Percentiles rank a stretch among this genome's conserved stretches.
These are phyloP conservation scores for Aradophagus sp. DNA, from an alignment of 1,140 invertebrate genomes.

Conservation along the genomic window DNA sequence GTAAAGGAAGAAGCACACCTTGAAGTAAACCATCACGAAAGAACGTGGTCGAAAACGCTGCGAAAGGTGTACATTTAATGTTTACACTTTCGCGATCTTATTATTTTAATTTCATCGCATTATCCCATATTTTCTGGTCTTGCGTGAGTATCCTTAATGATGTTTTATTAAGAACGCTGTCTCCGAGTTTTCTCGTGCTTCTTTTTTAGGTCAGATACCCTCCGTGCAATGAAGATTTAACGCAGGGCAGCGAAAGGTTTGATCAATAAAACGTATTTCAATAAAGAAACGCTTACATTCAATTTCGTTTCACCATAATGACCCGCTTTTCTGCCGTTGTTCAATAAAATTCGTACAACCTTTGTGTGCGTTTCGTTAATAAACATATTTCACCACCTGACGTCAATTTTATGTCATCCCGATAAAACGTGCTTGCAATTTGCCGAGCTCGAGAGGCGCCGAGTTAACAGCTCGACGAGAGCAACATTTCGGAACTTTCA, in stretches of 20 bases:
- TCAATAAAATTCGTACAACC: neutral
- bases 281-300: constrained; percentile 6
- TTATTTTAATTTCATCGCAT: too few species aligned
- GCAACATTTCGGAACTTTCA: too few species aligned
- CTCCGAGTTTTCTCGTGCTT: constrained; percentile 1
- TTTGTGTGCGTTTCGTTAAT: neutral
- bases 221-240: constrained; percentile 12
- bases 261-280: constrained; percentile 15
- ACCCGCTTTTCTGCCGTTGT: neutral
- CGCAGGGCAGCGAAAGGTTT: constrained; percentile 3
- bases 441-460: too few species aligned
- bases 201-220: constrained; percentile 16
- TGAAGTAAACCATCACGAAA: too few species aligned
- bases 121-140: too few species aligned
- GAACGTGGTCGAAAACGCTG: too few species aligned
- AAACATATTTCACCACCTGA: constrained; percentile 2
- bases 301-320: constrained; percentile 4
- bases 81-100: too few species aligned
- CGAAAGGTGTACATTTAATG: too few species aligned
- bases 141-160: too few species aligned
- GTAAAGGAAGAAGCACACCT: too few species aligned
- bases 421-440: neutral
- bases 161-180: constrained; percentile 4
- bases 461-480: too few species aligned
- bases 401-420: neutral